These are phyloP conservation scores for Lordiphosa mommai DNA, from an alignment of 1,140 invertebrate genomes.

Conservation along the genomic window DNA sequence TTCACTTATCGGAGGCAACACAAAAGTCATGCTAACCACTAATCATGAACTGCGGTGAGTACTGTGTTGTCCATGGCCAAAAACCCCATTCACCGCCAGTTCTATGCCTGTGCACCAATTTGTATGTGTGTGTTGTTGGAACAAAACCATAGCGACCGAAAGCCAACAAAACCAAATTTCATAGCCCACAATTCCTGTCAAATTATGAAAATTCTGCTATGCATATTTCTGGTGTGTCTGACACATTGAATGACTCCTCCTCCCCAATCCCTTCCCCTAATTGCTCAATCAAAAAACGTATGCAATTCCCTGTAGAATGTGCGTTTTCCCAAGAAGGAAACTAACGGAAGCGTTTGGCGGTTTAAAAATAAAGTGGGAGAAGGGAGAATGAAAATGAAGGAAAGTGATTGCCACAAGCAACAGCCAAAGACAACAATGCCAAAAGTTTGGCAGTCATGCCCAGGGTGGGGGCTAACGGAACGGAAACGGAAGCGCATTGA, in stretches of 20 bases:
- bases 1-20: conserved; percentile 15
- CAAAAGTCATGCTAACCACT: conserved; percentile 68
- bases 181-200: conserved; percentile 48
- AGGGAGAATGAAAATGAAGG: conserved; percentile 27
- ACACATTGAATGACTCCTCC: conserved; percentile 57
- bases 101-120: neutral
- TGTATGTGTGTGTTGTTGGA: neutral
- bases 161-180: conserved; percentile 34
- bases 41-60: conserved; percentile 56
- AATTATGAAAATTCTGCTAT: conserved; percentile 63
- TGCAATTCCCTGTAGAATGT: conserved; percentile 65
- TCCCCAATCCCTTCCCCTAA: conserved; percentile 30
- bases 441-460: conserved; percentile 46
- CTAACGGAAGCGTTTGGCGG: conserved; percentile 66
- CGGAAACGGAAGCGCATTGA: conserved; percentile 75
- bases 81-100: neutral
- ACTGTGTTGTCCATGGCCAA: conserved; percentile 21
- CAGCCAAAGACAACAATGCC: conserved; percentile 73
- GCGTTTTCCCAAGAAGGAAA: conserved; percentile 13
- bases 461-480: conserved; percentile 7
- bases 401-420: conserved; percentile 71
- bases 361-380: conserved; percentile 16
- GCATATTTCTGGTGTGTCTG: conserved; percentile 57
- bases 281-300: conserved; percentile 74
- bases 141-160: conserved; percentile 12